phyloP scores from a whole-genome alignment of 37 sponge, comb jelly and placozoan species.

The Aphrocallistes beatrix region DNA sequence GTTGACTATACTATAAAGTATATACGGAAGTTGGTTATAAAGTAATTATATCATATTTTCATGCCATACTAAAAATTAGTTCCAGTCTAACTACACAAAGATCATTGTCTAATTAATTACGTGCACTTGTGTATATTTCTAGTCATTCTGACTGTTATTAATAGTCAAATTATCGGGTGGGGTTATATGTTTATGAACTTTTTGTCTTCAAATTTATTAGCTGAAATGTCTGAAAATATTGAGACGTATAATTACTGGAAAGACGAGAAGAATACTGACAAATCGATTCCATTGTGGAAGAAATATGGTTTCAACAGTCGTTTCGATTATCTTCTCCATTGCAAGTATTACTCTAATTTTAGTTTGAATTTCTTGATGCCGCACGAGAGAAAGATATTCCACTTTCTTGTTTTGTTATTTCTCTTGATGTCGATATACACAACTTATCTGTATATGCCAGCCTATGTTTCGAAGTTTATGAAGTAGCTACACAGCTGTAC shows the following conservation, averaged over 20 bases:
- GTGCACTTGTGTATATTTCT: too few species aligned
- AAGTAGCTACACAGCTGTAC: too few species aligned
- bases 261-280: background rate
- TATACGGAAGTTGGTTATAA: too few species aligned
- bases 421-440: constrained; percentile 1
- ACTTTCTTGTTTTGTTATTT: background rate
- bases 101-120: too few species aligned
- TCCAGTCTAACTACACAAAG: too few species aligned
- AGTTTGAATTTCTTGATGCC: background rate
- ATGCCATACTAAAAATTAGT: too few species aligned
- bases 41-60: too few species aligned
- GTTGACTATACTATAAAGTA: too few species aligned
- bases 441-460: background rate
- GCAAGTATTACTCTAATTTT: background rate
- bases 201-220: too few species aligned
- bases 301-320: background rate
- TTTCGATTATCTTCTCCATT: background rate
- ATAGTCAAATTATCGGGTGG: too few species aligned
- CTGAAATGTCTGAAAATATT: background rate
- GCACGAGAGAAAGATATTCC: constrained; percentile 7
- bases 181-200: too few species aligned
- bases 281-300: background rate
- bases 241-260: background rate
- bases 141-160: too few species aligned
- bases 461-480: constrained; percentile 4